Percentiles rank a stretch among this genome's conserved stretches.
Evolutionary conservation across 2,797 vertebrate species (phyloP).

Genomic region (Pseudomugil gertrudae): DNA sequence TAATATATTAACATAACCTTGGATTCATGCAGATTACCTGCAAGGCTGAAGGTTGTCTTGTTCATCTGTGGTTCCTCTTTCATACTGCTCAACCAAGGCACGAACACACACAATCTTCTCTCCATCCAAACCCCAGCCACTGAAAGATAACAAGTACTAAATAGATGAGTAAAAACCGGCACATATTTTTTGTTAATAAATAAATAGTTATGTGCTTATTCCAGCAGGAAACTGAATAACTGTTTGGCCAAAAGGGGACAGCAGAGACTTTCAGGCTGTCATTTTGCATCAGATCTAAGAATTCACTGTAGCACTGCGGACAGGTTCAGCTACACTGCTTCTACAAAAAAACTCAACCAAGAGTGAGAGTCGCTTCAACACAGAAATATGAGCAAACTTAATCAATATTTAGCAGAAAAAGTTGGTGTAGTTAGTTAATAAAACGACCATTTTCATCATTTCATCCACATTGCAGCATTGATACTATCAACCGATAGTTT

Average conservation of each 20-base stretch:
- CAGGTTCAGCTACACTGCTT: not conserved
- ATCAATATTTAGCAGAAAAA: not conserved
- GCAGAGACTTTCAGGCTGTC: conserved; percentile 27
- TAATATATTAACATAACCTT: not conserved
- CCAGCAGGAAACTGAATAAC: not conserved
- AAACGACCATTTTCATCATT: not conserved
- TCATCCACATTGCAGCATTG: not conserved
- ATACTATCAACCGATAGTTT: not conserved
- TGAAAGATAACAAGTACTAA: conserved; percentile 30
- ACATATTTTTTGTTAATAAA: not conserved
- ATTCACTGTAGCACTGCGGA: not conserved
- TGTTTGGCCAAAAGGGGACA: conserved; percentile 60
- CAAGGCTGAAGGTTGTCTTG: conserved; percentile 58
- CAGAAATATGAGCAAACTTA: not conserved
- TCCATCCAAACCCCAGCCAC: conserved; percentile 80
- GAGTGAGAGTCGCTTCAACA: no score
- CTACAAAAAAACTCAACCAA: not conserved
- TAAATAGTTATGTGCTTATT: not conserved
- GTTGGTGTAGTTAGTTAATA: not conserved
- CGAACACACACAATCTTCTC: conserved; percentile 92
- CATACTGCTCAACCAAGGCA: conserved; percentile 93
- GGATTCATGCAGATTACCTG: conserved; percentile 79
- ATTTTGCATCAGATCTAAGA: not conserved
- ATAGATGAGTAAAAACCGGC: not conserved
- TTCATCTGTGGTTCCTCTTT: conserved; percentile 79